Evolutionary conservation across 2,888 invertebrate genomes (phyloP).

Genomic region (Amorpha juglandis): DNA sequence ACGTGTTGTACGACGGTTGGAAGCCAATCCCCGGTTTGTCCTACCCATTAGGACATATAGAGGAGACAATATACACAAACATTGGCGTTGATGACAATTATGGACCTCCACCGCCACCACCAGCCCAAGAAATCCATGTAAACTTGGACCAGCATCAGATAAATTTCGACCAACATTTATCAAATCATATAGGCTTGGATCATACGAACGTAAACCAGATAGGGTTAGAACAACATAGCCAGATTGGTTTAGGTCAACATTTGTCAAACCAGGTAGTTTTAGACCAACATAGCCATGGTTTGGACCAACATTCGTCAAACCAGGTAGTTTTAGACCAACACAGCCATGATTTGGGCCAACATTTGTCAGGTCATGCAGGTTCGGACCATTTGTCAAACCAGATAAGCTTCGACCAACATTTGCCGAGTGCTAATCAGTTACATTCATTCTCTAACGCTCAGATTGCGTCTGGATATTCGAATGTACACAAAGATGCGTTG

Average conservation of each 20-base stretch:
- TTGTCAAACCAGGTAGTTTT: neutral
- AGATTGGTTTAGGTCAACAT: neutral
- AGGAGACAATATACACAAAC: constrained; percentile 36
- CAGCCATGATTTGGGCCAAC: constrained; percentile 47
- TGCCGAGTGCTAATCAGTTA: constrained; percentile 42
- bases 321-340: constrained; percentile 48
- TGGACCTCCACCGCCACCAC: constrained; percentile 65
- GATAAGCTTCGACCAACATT: constrained; percentile 7
- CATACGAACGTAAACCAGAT: neutral
- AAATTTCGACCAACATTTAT: neutral
- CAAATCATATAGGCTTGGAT: neutral
- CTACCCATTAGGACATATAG: constrained; percentile 65
- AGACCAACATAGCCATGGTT: constrained; percentile 47
- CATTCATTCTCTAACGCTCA: constrained; percentile 59
- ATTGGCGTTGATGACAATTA: constrained; percentile 57
- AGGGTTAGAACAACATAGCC: neutral
- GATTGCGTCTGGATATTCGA: constrained; percentile 70
- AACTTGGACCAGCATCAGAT: constrained; percentile 54
- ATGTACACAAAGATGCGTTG: constrained; percentile 75
- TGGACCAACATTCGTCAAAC: constrained; percentile 57
- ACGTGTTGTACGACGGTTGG: constrained; percentile 93
- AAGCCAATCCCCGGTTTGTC: constrained; percentile 90
- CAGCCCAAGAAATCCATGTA: constrained; percentile 59
- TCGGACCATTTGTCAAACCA: constrained; percentile 28
- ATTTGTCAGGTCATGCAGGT: constrained; percentile 50